phyloP scores from a whole-genome alignment of 2,888 invertebrate genomes.

The Protula sp. region DNA sequence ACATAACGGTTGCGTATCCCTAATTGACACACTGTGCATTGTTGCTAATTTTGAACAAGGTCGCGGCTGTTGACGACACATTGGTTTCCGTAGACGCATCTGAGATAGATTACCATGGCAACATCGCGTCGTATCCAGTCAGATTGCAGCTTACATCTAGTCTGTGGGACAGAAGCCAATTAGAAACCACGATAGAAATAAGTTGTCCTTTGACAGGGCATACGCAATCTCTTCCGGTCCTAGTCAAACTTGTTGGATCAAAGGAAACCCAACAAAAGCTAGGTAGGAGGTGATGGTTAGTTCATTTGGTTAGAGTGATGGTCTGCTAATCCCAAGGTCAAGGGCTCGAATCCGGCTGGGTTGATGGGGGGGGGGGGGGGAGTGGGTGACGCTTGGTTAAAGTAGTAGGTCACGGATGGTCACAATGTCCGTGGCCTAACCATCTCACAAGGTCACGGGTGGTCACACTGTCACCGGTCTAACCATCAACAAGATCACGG shows the following conservation, averaged over 20 bases:
- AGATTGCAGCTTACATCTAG: slow-evolving; percentile 24
- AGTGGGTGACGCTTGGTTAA: too few relatives aligned
- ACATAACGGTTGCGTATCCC: too few relatives aligned
- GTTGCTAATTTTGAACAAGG: not conserved
- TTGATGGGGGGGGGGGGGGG: too few relatives aligned
- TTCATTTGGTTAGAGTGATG: too few relatives aligned
- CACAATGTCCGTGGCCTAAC: too few relatives aligned
- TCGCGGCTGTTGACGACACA: not conserved
- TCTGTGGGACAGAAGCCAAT: slow-evolving; percentile 36
- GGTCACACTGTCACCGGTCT: too few relatives aligned
- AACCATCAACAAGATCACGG: too few relatives aligned
- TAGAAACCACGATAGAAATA: slow-evolving; percentile 36
- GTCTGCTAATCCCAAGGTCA: too few relatives aligned
- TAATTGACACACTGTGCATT: too few relatives aligned
- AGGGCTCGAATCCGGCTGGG: too few relatives aligned
- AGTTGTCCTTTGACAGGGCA: slow-evolving; percentile 38
- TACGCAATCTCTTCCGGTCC: slow-evolving; percentile 35
- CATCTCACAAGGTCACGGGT: too few relatives aligned
- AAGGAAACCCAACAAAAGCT: slow-evolving; percentile 20
- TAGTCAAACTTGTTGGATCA: slow-evolving; percentile 38
- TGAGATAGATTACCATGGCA: not conserved
- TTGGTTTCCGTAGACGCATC: not conserved
- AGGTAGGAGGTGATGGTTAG: not conserved
- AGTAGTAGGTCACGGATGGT: too few relatives aligned
- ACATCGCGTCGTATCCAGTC: slow-evolving; percentile 12